Conservation (phyloP, 2,888 invertebrate species). For the Fragum fragum region DNA sequence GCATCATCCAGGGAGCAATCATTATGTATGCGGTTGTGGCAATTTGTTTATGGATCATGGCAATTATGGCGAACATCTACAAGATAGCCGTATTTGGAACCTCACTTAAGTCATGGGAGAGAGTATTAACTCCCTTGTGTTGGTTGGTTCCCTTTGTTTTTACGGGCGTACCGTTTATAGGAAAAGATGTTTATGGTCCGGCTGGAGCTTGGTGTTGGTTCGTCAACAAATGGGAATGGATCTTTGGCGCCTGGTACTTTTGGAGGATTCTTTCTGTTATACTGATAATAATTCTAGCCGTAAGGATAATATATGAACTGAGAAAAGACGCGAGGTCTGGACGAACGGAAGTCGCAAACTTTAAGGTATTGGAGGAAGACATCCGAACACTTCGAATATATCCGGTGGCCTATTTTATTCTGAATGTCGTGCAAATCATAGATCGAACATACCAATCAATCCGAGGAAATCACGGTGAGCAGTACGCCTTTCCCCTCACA, state of each 20-base stretch:
- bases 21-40: slow-evolving; percentile 37
- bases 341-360: neutral
- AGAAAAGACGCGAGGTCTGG: neutral
- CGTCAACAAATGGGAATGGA: slow-evolving; percentile 39
- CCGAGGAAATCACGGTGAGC: slow-evolving; percentile 4
- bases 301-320: slow-evolving; percentile 11
- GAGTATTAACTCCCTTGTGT: neutral
- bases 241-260: slow-evolving; percentile 52
- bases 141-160: slow-evolving; percentile 15
- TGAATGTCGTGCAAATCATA: slow-evolving; percentile 36
- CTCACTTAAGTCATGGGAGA: neutral
- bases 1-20: slow-evolving; percentile 41
- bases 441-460: slow-evolving; percentile 37
- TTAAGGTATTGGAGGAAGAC: slow-evolving; percentile 30
- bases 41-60: slow-evolving; percentile 32
- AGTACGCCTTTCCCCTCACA: slow-evolving; percentile 32
- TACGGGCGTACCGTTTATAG: slow-evolving; percentile 39
- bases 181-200: slow-evolving; percentile 46
- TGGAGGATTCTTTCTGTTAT: slow-evolving; percentile 42
- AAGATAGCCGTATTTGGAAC: neutral
- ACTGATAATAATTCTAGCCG: slow-evolving; percentile 22
- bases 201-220: slow-evolving; percentile 60
- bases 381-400: slow-evolving; percentile 45
- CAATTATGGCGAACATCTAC: slow-evolving; percentile 23
- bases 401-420: slow-evolving; percentile 48